Percentiles rank a stretch among this genome's conserved stretches.
Conservation (phyloP, 2,888 invertebrate species). For the Leptinotarsa haldemani region DNA sequence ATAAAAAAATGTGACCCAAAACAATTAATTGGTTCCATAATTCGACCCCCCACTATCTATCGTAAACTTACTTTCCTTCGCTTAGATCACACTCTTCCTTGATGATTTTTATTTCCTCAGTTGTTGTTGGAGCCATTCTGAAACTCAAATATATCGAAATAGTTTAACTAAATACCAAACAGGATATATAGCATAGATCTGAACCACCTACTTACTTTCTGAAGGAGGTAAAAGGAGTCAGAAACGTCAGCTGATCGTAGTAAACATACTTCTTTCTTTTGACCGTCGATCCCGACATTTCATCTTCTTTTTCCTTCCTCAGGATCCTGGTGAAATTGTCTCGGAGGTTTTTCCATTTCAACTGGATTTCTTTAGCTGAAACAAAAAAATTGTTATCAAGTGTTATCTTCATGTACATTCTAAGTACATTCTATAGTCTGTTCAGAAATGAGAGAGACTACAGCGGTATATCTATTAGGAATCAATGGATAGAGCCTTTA, state of each 20-base stretch:
- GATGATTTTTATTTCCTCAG: constrained; percentile 10
- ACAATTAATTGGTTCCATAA: too few relatives aligned
- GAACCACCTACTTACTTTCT: constrained; percentile 40
- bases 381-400: constrained; percentile 26
- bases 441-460: too few relatives aligned
- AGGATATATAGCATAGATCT: too few relatives aligned
- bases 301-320: constrained; percentile 51
- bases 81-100: constrained; percentile 34
- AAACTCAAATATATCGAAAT: constrained; percentile 12
- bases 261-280: constrained; percentile 53
- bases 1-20: too few relatives aligned
- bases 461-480: too few relatives aligned
- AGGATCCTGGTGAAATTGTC: constrained; percentile 54
- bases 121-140: constrained; percentile 1
- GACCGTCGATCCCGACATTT: constrained; percentile 35
- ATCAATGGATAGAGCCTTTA: too few relatives aligned
- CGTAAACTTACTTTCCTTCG: constrained; percentile 28
- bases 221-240: constrained; percentile 45
- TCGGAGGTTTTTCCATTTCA: constrained; percentile 56
- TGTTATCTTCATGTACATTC: too few relatives aligned
- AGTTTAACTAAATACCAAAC: too few relatives aligned
- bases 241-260: constrained; percentile 52
- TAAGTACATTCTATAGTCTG: too few relatives aligned
- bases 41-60: background rate
- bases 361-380: constrained; percentile 56